Percentiles rank a stretch among this genome's conserved stretches.
phyloP scores from a whole-genome alignment of 2,113 vertebrate species.

The Peromyscus maniculatus region DNA sequence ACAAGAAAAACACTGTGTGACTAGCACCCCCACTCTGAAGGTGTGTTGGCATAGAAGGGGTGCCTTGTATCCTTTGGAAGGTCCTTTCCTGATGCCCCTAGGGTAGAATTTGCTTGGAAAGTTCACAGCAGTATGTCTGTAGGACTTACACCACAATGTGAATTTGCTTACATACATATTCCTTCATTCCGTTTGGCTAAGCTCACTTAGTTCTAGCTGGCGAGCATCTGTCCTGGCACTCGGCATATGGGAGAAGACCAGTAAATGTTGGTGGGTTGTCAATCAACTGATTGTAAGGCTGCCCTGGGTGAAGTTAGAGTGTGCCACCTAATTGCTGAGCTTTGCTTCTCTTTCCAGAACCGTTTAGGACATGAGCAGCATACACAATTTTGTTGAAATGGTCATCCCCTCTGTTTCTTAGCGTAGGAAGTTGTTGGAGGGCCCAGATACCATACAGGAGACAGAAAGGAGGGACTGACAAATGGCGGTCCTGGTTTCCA shows the following conservation, averaged over 20 bases:
- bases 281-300: neutral
- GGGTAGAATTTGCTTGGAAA: rapidly evolving
- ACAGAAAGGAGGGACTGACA: neutral
- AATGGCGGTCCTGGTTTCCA: neutral
- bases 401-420: neutral
- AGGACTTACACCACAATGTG: neutral
- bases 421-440: neutral
- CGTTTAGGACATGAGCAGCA: neutral
- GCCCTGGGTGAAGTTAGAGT: neutral
- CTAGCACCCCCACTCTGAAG: neutral
- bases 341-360: neutral
- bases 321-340: neutral
- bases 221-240: neutral
- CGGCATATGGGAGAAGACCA: neutral
- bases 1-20: neutral
- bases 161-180: neutral
- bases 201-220: neutral
- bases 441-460: neutral
- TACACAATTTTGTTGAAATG: neutral
- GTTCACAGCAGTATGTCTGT: rapidly evolving
- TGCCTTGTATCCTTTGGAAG: neutral
- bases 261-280: neutral
- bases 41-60: rapidly evolving
- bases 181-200: neutral
- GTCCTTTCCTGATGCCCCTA: neutral